Conservation (phyloP, 1,140 invertebrate genomes). For the Drosophila ironensis region DNA sequence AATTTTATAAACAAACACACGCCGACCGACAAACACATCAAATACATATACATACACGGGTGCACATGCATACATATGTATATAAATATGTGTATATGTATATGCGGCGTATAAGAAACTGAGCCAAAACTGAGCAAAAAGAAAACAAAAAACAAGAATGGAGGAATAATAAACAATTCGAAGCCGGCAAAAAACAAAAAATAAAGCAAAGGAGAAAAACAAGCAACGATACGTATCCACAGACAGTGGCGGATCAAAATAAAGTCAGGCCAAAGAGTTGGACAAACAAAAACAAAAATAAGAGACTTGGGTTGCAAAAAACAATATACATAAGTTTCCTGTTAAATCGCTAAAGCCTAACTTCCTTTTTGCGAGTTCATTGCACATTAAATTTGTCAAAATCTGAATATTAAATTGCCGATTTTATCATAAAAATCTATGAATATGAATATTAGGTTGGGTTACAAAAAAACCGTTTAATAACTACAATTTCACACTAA, state of each 20-base stretch:
- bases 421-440: too few species aligned
- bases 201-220: background rate
- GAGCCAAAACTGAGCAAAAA: slow-evolving; percentile 47
- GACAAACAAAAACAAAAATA: too few species aligned
- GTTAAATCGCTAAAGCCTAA: too few species aligned
- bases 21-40: slow-evolving; percentile 2
- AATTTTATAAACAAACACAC: slow-evolving; percentile 71
- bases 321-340: too few species aligned
- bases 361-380: too few species aligned
- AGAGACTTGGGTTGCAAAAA: too few species aligned
- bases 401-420: too few species aligned
- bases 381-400: too few species aligned
- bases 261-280: background rate
- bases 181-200: slow-evolving; percentile 61
- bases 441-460: too few species aligned
- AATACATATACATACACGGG: background rate
- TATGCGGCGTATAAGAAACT: slow-evolving; percentile 46
- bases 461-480: too few species aligned
- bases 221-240: background rate
- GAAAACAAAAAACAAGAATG: slow-evolving; percentile 16
- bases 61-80: slow-evolving; percentile 29
- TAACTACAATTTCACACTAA: too few species aligned
- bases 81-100: slow-evolving; percentile 7
- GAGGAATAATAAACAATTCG: slow-evolving; percentile 54
- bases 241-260: slow-evolving; percentile 1